Base-by-base conservation (phyloP, 2,888 invertebrate genomes). In the Disparrhopalites patrizii region DNA sequence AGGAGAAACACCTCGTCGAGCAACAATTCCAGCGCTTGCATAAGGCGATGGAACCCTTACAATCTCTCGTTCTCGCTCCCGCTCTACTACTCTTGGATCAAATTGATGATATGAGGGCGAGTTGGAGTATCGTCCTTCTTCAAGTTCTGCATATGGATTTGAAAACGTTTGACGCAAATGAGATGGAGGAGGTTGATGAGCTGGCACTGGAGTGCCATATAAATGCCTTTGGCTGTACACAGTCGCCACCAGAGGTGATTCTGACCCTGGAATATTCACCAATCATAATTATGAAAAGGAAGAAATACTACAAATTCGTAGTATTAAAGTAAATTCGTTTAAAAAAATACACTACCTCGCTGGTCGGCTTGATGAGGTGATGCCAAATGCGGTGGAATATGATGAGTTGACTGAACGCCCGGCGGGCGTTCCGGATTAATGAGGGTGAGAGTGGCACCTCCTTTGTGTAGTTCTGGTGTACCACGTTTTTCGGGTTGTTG, bases 181-280 rank as follows among this genome's bases (percentile, higher is more conserved):
- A 23, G 43, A 27, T 1, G 57, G 74, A 31, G 64, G 55, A 38
- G 61, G 60, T 60, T 68, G 64, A 64, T 70, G 70, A 57, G 74
- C 63, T 23, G 71, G 70, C 47, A 68, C 67, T 78, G 75, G 68
- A 25, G 70, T n/a, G 47, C 68, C 70, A 60, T 75, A 71, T 20
- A 79, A 77, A 75, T 83, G 82, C 3, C 18, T 69, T 54, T 31
- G 61, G 33, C 68, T 68, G 83, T 83, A 78, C 5, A 76, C 70
- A 57, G 76, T 75, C 25, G 76, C 76, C 80, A 83, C 86, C 85
- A 73, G 86, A 84, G 70, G 86, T 81, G 76, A 89, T 71, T 79
- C 78, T 83, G 87, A 70, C 85, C 88, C 69, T 65, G 69, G 40
- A 51, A 66, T 68, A 28, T 4, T 70, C 70, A 61, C 47, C 27